Percentiles rank a stretch among this genome's conserved stretches.
Conservation (phyloP, 2,888 invertebrate species). For the Piscicola geometra region DNA sequence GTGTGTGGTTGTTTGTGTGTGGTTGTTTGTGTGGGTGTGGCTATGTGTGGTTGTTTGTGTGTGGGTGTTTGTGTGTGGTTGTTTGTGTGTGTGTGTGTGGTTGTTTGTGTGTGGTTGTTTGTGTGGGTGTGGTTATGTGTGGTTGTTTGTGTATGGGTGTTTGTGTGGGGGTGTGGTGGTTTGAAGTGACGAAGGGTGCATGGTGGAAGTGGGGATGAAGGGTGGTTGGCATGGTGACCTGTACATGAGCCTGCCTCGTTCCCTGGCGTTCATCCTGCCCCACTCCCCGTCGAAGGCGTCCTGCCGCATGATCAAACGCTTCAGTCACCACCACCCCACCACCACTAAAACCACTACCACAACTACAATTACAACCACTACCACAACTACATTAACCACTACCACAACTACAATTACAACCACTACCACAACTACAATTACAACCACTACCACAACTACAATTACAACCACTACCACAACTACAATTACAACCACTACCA, state of each 20-base stretch:
- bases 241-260: conserved; percentile 76
- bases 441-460: neutral
- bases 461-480: neutral
- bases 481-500: neutral
- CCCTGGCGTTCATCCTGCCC: conserved; percentile 88
- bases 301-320: conserved; percentile 43
- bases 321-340: neutral
- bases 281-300: conserved; percentile 82
- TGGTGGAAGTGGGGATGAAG: too few relatives aligned
- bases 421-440: conserved; percentile 10
- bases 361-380: neutral
- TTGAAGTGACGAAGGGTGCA: too few relatives aligned
- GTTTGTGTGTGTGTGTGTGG: too few relatives aligned
- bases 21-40: too few relatives aligned
- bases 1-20: too few relatives aligned
- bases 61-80: too few relatives aligned
- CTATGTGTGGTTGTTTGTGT: too few relatives aligned
- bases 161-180: too few relatives aligned
- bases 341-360: neutral
- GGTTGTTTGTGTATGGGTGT: too few relatives aligned
- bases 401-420: neutral
- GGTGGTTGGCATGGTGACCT: conserved; percentile 65
- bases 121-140: neutral
- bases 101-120: neutral
- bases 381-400: neutral